Percentiles rank a stretch among this genome's conserved stretches.
Conservation (phyloP, 35 echinoderm and acorn worm genomes). For the Nesometra sesokonis region DNA sequence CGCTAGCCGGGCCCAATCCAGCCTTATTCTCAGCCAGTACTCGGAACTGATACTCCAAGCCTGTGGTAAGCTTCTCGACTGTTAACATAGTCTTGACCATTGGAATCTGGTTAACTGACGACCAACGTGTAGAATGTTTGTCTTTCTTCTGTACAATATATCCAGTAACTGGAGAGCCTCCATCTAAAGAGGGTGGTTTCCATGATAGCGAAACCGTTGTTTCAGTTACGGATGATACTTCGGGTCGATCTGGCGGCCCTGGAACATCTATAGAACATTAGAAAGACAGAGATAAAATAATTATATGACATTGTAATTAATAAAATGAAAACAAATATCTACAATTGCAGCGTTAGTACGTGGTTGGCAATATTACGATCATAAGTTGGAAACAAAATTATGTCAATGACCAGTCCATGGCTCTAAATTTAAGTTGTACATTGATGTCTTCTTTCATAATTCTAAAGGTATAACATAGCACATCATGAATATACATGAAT, state of each 20-base stretch:
- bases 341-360: no score
- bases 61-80: not conserved
- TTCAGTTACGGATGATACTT: conserved; percentile 31
- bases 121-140: conserved; percentile 34
- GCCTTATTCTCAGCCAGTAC: conserved; percentile 37
- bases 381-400: no score
- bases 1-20: conserved; percentile 16
- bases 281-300: no score
- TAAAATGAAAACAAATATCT: no score
- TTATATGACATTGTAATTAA: no score
- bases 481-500: no score
- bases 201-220: conserved; percentile 30
- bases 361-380: no score
- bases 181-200: conserved; percentile 44
- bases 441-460: no score
- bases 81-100: not conserved
- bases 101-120: conserved; percentile 17
- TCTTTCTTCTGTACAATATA: conserved; percentile 62
- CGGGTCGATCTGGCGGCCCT: conserved; percentile 33
- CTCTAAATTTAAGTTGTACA: no score
- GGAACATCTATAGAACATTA: conserved; percentile 29
- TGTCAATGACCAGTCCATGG: no score
- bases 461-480: no score
- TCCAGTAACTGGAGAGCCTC: conserved; percentile 39
- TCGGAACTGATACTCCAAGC: conserved; percentile 34